Conservation (phyloP, 2,113 vertebrate species). For the Raphicerus campestris region DNA sequence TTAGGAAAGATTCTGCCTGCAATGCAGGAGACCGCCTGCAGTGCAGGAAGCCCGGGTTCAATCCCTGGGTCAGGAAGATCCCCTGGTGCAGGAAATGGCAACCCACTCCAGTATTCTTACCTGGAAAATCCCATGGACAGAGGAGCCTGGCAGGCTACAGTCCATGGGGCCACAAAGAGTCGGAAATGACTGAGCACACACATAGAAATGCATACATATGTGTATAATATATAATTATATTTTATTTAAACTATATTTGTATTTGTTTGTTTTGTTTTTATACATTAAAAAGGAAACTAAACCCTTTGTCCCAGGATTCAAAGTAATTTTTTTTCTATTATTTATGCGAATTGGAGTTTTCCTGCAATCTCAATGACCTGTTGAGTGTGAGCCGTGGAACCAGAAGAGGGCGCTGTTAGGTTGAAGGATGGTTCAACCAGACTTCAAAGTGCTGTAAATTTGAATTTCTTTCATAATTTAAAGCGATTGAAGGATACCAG, state of each 20-base stretch:
- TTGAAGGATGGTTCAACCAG: background rate
- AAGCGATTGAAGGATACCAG: background rate
- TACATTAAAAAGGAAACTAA: background rate
- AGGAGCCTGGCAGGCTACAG: background rate
- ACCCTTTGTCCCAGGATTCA: background rate
- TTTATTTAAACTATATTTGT: background rate
- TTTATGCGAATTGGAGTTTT: background rate
- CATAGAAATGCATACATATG: background rate
- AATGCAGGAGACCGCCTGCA: background rate
- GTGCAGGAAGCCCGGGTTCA: background rate
- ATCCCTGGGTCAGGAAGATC: background rate
- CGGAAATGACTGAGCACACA: background rate
- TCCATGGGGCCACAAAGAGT: background rate
- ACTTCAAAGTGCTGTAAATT: background rate
- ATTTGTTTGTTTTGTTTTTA: background rate
- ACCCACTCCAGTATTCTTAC: background rate
- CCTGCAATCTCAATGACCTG: background rate
- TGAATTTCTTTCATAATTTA: background rate
- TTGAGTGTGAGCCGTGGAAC: background rate
- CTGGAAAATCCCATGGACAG: background rate
- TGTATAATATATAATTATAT: background rate
- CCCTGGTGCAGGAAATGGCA: background rate
- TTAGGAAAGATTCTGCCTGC: background rate
- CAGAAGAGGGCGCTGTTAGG: conserved; percentile 54
- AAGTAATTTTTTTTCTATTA: background rate